Conservation (phyloP, 1,140 invertebrate species). For the Zaprionus vittiger region DNA sequence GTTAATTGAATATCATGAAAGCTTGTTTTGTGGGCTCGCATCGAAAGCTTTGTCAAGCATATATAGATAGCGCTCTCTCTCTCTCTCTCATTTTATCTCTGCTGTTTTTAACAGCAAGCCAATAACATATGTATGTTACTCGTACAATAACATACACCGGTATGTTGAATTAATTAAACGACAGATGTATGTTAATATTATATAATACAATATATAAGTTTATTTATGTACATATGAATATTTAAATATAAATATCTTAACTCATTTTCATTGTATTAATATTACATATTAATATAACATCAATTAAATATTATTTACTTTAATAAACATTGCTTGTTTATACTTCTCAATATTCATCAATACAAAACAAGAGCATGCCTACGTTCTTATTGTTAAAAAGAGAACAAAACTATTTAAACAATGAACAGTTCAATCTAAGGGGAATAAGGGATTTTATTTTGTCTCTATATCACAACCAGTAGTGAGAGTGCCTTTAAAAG, state of each 20-base stretch:
- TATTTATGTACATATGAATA: not conserved
- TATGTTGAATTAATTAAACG: not conserved
- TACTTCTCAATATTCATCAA: not conserved
- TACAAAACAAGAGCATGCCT: not conserved
- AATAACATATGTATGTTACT: too few relatives aligned
- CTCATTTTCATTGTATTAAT: not conserved
- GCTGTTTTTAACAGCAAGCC: too few relatives aligned
- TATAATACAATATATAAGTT: too few relatives aligned
- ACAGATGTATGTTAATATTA: too few relatives aligned
- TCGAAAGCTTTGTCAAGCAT: not conserved
- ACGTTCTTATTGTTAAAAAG: not conserved
- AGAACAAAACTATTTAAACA: not conserved
- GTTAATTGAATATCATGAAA: slow-evolving; percentile 36
- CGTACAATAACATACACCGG: too few relatives aligned
- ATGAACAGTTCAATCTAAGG: not conserved
- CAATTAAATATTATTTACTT: too few relatives aligned
- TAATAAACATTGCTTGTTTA: not conserved
- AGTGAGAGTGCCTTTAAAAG: not conserved
- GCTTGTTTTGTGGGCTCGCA: not conserved
- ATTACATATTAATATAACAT: not conserved
- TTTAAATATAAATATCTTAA: not conserved
- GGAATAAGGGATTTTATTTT: too few relatives aligned
- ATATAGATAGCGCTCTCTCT: not conserved
- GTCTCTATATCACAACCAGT: not conserved
- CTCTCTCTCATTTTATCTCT: not conserved